Evolutionary conservation across 2,797 vertebrate species (phyloP), one percentile per base, ranked within the genome.

Genomic region (Lithobates sylvaticus): DNA sequence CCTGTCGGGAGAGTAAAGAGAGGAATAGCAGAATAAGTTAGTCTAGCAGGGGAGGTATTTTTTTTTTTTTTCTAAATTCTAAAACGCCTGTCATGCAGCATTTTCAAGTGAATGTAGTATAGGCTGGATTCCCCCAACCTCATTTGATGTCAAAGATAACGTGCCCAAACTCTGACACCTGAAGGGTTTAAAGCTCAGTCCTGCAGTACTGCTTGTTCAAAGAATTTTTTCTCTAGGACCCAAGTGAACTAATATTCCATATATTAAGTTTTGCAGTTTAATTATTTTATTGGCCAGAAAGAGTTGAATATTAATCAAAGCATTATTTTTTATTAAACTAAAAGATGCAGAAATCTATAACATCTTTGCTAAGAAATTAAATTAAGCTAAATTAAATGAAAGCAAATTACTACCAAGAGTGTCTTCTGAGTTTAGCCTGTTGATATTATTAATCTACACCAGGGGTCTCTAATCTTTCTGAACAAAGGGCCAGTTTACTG

Each of bases 1-100:
- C 94, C 97, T 99, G 92, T 81, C n/a, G 23, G 6, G 39, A 87
- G 34, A 80, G 61, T 64, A 69, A 82, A 82, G n/a, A 73, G 13
- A 72, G 68, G 69, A 61, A 84, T 23, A 74, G 32, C 7, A 78
- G 7, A 87, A 65, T 67, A 32, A 82, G 76, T 73, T 8, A 78
- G 79, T 16, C 67, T 68, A n/a, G 69, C 2, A 78, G 58, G 42
- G 69, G 42, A 29, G 44, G 26, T 15, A 32, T 83, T 13, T 47
- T 47, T 47, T 39, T 8, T 83, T 47, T 47, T 47, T 47, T 39
- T 39, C 8, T 47, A 47, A 8, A 54, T 5, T 39, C 21, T 70
- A 50, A 42, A 77, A 54, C 23, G n/a, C 18, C 64, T 18, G 15
- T 32, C 69, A 83, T 74, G 73, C 39, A 68, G 21, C 44, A 70